These are phyloP conservation scores for Parochlus steinenii DNA, from an alignment of 2,888 invertebrate species.

Conservation along the genomic window DNA sequence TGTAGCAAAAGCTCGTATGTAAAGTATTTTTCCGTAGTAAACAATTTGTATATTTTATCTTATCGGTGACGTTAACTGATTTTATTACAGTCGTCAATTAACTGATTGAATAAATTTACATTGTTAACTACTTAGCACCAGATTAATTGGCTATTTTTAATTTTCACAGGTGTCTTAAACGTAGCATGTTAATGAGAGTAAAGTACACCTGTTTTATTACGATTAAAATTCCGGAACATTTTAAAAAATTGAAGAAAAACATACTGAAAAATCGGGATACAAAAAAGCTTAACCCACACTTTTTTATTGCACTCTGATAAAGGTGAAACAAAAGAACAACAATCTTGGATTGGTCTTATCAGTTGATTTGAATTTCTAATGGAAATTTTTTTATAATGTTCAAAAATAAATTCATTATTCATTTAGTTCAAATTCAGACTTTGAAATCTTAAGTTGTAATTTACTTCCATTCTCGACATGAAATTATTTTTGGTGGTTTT, in stretches of 20 bases:
- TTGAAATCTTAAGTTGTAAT: background rate
- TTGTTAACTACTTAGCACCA: background rate
- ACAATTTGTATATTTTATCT: too few relatives aligned
- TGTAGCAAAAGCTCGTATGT: too few relatives aligned
- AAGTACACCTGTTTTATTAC: background rate
- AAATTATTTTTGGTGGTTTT: conserved; percentile 1
- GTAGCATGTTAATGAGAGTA: background rate
- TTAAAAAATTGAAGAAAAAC: background rate
- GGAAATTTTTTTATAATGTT: too few relatives aligned
- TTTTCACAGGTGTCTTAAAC: background rate
- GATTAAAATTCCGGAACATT: background rate
- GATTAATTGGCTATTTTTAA: background rate
- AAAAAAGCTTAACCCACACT: too few relatives aligned
- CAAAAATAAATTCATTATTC: background rate
- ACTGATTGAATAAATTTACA: background rate
- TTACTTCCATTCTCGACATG: background rate
- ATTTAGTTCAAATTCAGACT: background rate
- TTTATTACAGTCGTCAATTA: background rate
- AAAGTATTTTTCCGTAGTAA: too few relatives aligned
- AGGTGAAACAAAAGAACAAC: background rate
- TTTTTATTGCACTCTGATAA: too few relatives aligned
- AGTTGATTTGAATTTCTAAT: background rate
- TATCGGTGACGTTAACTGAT: background rate
- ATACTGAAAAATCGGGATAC: too few relatives aligned
- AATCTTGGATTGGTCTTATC: background rate